Percentiles rank a stretch among this genome's conserved stretches.
Evolutionary conservation across 2,797 vertebrate genomes (phyloP).

Genomic region (Oryzias sinensis): DNA sequence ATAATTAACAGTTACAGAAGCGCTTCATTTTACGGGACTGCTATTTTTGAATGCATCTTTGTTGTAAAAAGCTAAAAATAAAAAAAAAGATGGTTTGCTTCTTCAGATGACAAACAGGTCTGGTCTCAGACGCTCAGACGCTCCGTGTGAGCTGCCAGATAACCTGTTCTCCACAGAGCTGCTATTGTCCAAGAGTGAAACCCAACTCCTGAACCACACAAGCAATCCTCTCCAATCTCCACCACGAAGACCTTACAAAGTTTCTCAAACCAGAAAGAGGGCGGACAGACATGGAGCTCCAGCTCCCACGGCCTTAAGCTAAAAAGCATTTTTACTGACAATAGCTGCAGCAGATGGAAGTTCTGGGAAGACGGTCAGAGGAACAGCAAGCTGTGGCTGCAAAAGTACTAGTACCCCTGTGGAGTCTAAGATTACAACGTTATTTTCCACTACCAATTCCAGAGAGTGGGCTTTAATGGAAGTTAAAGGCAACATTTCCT

Average conservation of each 20-base stretch:
- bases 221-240: constrained; percentile 43
- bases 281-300: constrained; percentile 24
- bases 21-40: constrained; percentile 3
- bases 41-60: constrained; percentile 20
- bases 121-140: constrained; percentile 38
- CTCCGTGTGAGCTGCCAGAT: constrained; percentile 50
- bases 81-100: constrained; percentile 37
- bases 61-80: constrained; percentile 7
- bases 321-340: constrained; percentile 48
- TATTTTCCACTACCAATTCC: constrained; percentile 57
- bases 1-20: constrained; percentile 21
- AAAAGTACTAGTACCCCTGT: constrained; percentile 29
- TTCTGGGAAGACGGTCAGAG: constrained; percentile 71
- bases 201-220: constrained; percentile 49
- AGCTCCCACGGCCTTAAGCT: constrained; percentile 42
- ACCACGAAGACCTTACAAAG: constrained; percentile 56
- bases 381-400: constrained; percentile 19
- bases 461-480: constrained; percentile 66
- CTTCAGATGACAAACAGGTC: constrained; percentile 40
- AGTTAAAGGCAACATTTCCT: constrained; percentile 51
- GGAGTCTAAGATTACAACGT: constrained; percentile 66
- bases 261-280: constrained; percentile 59
- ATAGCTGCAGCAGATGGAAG: constrained; percentile 73
- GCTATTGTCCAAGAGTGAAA: constrained; percentile 72
- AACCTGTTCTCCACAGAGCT: constrained; percentile 62